A percentile compares a stretch with the other conserved stretches of the same genome.
Evolutionary conservation across 2,888 invertebrate genomes (phyloP).

Genomic region (Dendrolimus pini): DNA sequence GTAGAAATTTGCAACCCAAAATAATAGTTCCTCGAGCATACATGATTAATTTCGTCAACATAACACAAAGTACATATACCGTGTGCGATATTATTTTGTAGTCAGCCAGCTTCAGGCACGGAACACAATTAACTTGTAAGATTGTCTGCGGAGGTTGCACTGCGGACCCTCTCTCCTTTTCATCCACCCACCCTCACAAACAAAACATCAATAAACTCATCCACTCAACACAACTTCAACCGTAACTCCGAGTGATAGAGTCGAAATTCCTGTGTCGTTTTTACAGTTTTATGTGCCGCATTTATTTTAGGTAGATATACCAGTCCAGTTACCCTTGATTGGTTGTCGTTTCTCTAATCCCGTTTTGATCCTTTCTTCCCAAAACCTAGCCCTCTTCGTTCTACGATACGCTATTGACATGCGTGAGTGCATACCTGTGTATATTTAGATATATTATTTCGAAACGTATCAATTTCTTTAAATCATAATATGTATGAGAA

Average conservation of each 20-base stretch:
- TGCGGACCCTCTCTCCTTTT: slow-evolving; percentile 62
- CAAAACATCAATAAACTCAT: slow-evolving; percentile 74
- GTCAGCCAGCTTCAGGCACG: slow-evolving; percentile 68
- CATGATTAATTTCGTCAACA: slow-evolving; percentile 16
- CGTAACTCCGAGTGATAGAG: slow-evolving; percentile 26
- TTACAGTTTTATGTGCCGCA: slow-evolving; percentile 72
- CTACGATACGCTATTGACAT: slow-evolving; percentile 73
- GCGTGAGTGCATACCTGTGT: slow-evolving; percentile 62
- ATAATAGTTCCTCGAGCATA: slow-evolving; percentile 5
- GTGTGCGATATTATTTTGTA: slow-evolving; percentile 68
- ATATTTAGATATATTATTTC: slow-evolving; percentile 37
- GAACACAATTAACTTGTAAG: slow-evolving; percentile 77
- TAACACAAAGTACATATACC: slow-evolving; percentile 22
- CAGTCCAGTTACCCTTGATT: slow-evolving; percentile 81
- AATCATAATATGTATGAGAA: no score
- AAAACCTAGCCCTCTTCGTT: slow-evolving; percentile 73
- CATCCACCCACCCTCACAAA: slow-evolving; percentile 71
- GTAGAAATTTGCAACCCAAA: neutral
- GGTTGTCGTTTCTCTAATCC: slow-evolving; percentile 83
- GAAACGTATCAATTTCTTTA: neutral
- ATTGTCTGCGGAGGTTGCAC: slow-evolving; percentile 75
- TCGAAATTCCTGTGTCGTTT: slow-evolving; percentile 20
- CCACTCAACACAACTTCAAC: slow-evolving; percentile 27
- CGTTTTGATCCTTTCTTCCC: slow-evolving; percentile 81
- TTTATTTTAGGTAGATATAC: slow-evolving; percentile 76